A percentile compares a stretch with the other conserved stretches of the same genome.
Conservation (phyloP, 2,797 vertebrate species). For the Synanceia verrucosa region DNA sequence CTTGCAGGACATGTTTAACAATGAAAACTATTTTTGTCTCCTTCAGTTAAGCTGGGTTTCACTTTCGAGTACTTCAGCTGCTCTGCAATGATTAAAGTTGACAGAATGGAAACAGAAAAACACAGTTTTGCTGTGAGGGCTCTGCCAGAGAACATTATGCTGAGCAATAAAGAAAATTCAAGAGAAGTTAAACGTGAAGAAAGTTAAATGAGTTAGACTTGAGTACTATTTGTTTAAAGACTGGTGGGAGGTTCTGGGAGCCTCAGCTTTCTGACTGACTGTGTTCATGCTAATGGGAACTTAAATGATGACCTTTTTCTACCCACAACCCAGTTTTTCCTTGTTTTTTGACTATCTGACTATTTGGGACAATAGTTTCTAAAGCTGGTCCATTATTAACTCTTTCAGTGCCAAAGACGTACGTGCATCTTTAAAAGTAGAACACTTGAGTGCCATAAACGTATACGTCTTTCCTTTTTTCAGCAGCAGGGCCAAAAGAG, state of each 20-base stretch:
- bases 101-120: conserved; percentile 17
- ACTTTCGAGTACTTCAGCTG: conserved; percentile 17
- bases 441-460: no score
- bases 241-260: not conserved
- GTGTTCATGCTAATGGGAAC: no score
- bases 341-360: no score
- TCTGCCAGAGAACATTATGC: conserved; percentile 12
- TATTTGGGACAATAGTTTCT: no score
- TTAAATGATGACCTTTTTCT: no score
- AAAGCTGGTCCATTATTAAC: no score
- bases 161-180: conserved; percentile 29
- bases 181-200: conserved; percentile 15
- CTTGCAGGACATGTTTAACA: conserved; percentile 1
- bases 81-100: conserved; percentile 28
- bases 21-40: conserved; percentile 6
- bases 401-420: no score
- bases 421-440: no score
- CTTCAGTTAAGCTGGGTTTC: conserved; percentile 11
- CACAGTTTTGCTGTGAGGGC: conserved; percentile 10
- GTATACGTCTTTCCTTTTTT: no score
- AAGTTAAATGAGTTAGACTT: conserved; percentile 19
- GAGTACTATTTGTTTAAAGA: conserved; percentile 1
- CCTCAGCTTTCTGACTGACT: not conserved
- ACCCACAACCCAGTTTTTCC: no score
- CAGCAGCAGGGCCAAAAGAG: no score